Evolutionary conservation across 2,888 invertebrate species (phyloP).

Genomic region (Leucophora obtusa): DNA sequence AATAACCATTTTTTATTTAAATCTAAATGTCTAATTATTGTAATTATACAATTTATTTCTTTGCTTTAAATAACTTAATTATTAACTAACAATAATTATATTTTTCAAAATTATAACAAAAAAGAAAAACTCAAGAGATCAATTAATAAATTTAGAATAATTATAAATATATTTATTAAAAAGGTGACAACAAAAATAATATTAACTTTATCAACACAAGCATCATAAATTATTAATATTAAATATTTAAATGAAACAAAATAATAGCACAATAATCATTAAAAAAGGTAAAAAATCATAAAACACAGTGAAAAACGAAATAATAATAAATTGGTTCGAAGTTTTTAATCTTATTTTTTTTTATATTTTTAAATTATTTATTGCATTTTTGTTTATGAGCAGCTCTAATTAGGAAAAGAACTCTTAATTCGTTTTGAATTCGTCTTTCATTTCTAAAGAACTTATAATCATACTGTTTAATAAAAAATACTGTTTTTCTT

Average conservation of each 20-base stretch:
- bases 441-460: not conserved
- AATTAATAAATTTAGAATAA: slow-evolving; percentile 57
- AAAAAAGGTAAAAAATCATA: slow-evolving; percentile 16
- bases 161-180: slow-evolving; percentile 62
- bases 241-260: slow-evolving; percentile 30
- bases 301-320: not conserved
- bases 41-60: slow-evolving; percentile 41
- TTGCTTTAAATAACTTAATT: slow-evolving; percentile 18
- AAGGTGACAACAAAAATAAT: slow-evolving; percentile 65
- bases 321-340: slow-evolving; percentile 57
- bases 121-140: slow-evolving; percentile 53
- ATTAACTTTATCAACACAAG: slow-evolving; percentile 18
- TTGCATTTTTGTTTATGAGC: not conserved
- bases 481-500: too few relatives aligned
- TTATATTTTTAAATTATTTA: not conserved
- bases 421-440: not conserved
- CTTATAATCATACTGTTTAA: too few relatives aligned
- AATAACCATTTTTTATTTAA: slow-evolving; percentile 9
- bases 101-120: slow-evolving; percentile 39
- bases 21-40: slow-evolving; percentile 53
- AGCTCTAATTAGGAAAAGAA: not conserved
- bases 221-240: slow-evolving; percentile 67
- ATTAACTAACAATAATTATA: slow-evolving; percentile 33
- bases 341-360: not conserved
- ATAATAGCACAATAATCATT: slow-evolving; percentile 50